Evolutionary conservation across 1,140 invertebrate genomes (phyloP).

Genomic region (Micrasema longulum): DNA sequence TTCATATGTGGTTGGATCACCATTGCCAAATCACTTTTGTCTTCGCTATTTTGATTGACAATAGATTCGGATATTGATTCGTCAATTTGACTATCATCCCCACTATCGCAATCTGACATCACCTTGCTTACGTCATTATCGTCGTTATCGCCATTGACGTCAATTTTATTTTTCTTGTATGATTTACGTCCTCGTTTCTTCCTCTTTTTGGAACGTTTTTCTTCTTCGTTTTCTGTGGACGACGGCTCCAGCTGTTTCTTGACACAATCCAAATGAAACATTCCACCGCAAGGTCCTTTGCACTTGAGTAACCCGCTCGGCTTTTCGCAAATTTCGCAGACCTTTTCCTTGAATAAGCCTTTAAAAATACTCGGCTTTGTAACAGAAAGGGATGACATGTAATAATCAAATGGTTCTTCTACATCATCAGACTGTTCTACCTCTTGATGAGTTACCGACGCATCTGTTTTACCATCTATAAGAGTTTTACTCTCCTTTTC

Average conservation of each 20-base stretch:
- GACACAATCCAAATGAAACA: constrained; percentile 68
- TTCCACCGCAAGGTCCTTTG: constrained; percentile 68
- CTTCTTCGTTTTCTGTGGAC: constrained; percentile 50
- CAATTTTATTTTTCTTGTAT: constrained; percentile 50
- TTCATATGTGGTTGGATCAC: constrained; percentile 34
- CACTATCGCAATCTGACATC: constrained; percentile 18
- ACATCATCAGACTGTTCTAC: neutral
- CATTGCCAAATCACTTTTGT: neutral
- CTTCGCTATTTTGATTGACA: constrained; percentile 10
- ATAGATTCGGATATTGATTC: constrained; percentile 37
- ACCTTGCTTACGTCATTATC: constrained; percentile 39
- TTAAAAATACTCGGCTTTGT: constrained; percentile 71
- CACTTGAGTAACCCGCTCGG: constrained; percentile 73
- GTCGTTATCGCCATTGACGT: constrained; percentile 6
- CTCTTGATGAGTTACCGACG: neutral
- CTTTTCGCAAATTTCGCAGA: constrained; percentile 77
- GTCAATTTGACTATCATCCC: constrained; percentile 21
- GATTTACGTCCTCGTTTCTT: constrained; percentile 55
- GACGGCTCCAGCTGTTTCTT: constrained; percentile 56
- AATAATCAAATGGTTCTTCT: constrained; percentile 44
- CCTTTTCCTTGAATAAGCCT: constrained; percentile 71
- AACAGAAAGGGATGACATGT: constrained; percentile 54
- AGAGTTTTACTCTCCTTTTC: neutral
- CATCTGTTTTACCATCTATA: neutral
- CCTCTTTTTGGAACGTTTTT: constrained; percentile 62